Conservation (phyloP, 2,797 vertebrate species). For the Acomys russatus region DNA sequence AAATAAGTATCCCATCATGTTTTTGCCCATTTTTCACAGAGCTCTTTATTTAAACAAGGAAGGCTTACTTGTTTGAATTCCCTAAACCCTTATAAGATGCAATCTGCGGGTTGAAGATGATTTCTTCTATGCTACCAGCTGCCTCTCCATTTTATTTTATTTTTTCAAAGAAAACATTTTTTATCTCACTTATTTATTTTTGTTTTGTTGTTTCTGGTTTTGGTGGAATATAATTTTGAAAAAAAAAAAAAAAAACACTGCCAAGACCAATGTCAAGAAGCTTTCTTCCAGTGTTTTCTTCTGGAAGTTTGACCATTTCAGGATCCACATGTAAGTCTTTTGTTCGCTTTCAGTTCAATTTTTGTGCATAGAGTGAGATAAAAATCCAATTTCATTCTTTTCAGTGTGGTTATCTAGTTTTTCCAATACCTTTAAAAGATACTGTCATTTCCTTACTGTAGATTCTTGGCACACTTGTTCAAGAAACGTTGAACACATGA, state of each 20-base stretch:
- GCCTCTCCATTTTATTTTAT: neutral
- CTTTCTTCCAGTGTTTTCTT: neutral
- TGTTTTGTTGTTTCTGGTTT: neutral
- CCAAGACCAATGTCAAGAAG: neutral
- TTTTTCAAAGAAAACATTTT: neutral
- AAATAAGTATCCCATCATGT: neutral
- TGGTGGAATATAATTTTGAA: neutral
- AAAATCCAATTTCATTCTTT: neutral
- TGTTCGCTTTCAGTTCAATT: neutral
- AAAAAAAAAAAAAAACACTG: neutral
- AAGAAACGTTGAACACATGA: neutral
- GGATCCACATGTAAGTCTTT: neutral
- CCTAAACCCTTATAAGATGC: neutral
- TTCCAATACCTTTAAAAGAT: neutral
- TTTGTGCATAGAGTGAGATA: neutral
- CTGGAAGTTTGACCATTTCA: neutral
- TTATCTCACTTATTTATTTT: neutral
- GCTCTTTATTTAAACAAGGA: neutral
- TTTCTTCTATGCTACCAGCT: neutral
- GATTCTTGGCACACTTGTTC: neutral
- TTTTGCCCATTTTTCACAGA: neutral
- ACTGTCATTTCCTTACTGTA: neutral
- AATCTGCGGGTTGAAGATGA: neutral
- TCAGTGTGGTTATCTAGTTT: neutral
- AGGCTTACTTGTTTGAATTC: neutral